phyloP scores from a whole-genome alignment of 2,888 invertebrate species.

The Saturnia japonica region DNA sequence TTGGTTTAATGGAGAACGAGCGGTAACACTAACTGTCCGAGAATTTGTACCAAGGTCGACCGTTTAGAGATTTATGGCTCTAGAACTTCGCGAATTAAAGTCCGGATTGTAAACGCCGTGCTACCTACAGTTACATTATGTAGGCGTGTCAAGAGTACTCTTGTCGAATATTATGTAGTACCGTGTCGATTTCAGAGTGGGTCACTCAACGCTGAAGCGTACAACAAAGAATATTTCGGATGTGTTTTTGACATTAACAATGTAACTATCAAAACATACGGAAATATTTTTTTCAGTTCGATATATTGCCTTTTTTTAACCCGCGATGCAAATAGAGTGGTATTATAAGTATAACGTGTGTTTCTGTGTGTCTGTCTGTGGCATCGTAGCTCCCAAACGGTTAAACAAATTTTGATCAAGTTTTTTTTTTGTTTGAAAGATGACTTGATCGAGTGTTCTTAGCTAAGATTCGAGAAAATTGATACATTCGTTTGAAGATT shows the following conservation, averaged over 20 bases:
- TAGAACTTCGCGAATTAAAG: slow-evolving; percentile 36
- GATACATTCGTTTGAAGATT: too few relatives aligned
- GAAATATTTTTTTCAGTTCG: too few relatives aligned
- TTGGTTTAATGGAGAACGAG: slow-evolving; percentile 51
- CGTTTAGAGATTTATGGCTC: slow-evolving; percentile 43
- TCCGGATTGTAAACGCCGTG: not conserved
- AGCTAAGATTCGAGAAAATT: too few relatives aligned
- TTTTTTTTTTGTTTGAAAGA: too few relatives aligned
- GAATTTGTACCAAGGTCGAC: slow-evolving; percentile 65
- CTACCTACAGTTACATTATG: not conserved
- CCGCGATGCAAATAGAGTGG: too few relatives aligned
- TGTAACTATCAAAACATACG: too few relatives aligned
- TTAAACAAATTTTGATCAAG: too few relatives aligned
- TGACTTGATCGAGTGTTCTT: too few relatives aligned
- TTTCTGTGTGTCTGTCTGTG: too few relatives aligned
- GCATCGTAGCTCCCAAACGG: too few relatives aligned
- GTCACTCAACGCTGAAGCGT: not conserved
- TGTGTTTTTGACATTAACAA: not conserved
- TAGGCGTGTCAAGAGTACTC: not conserved
- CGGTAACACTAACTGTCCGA: slow-evolving; percentile 58
- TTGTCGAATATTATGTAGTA: not conserved
- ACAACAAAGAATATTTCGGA: not conserved
- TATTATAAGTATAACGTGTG: too few relatives aligned
- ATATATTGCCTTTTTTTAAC: too few relatives aligned
- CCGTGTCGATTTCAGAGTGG: not conserved